These are phyloP conservation scores for Sinonovacula constricta DNA, from an alignment of 1,140 invertebrate genomes.

Conservation along the genomic window DNA sequence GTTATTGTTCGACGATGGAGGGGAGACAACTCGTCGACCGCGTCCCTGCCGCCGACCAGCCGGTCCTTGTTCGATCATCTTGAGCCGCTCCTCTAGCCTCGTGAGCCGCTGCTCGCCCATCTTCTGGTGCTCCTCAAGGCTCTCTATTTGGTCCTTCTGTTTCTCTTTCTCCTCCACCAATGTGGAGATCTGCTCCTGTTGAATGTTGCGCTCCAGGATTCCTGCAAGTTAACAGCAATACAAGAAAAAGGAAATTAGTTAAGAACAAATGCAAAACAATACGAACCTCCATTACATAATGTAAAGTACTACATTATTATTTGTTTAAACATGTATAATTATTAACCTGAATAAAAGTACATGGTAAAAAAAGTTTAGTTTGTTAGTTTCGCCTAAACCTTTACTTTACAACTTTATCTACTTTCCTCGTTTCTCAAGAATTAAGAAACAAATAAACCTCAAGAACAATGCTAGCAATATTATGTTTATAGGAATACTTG, in stretches of 20 bases:
- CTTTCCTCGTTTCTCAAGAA: too few species aligned
- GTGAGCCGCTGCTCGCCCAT: slow-evolving; percentile 53
- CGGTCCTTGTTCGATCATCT: slow-evolving; percentile 48
- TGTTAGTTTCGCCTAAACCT: neutral
- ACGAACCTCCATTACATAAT: neutral
- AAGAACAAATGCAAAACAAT: neutral
- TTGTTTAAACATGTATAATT: neutral
- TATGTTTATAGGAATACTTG: too few species aligned
- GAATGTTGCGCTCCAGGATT: slow-evolving; percentile 54
- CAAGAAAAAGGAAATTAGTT: neutral
- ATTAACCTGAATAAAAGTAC: too few species aligned
- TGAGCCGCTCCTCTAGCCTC: slow-evolving; percentile 57
- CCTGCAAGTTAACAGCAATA: slow-evolving; percentile 3
- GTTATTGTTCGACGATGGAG: slow-evolving; percentile 9
- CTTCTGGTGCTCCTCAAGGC: slow-evolving; percentile 57
- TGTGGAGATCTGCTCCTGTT: slow-evolving; percentile 60
- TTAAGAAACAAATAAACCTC: too few species aligned
- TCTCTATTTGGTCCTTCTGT: slow-evolving; percentile 57
- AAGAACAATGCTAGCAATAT: too few species aligned
- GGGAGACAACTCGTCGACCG: slow-evolving; percentile 22
- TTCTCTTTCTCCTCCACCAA: slow-evolving; percentile 54
- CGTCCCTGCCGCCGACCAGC: slow-evolving; percentile 2
- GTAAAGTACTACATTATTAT: neutral
- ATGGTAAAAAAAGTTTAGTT: too few species aligned
- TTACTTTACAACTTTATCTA: neutral